Conservation (phyloP, 2,113 vertebrate species). For the Lates calcarifer region DNA sequence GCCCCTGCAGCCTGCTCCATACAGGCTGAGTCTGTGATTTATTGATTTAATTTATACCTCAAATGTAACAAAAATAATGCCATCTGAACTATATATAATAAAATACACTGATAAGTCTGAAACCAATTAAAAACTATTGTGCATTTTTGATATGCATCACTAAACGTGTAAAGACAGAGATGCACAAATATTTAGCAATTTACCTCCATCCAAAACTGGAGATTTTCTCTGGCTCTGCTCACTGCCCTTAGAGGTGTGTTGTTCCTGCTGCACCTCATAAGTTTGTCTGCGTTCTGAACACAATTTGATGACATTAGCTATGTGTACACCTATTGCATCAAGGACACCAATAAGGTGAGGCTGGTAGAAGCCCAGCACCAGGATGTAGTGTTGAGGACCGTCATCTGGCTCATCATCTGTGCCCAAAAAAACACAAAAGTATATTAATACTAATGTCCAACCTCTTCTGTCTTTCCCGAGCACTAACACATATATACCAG, state of each 20-base stretch:
- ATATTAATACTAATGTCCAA: background rate
- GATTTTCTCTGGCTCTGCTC: conserved; percentile 4
- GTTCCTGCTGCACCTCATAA: background rate
- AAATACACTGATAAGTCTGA: background rate
- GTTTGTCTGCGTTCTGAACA: conserved; percentile 79
- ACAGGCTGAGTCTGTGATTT: background rate
- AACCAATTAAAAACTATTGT: background rate
- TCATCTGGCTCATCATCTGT: conserved; percentile 95
- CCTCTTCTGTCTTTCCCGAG: conserved; percentile 69
- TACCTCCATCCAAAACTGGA: conserved; percentile 43
- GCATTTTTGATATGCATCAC: background rate
- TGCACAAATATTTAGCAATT: background rate
- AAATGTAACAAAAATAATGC: background rate
- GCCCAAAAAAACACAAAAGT: background rate
- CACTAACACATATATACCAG: conserved; percentile 54
- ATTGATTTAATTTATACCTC: background rate
- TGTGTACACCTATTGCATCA: conserved; percentile 85
- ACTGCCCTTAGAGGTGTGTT: conserved; percentile 1
- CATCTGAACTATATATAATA: background rate
- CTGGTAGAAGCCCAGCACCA: conserved; percentile 89
- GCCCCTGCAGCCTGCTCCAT: conserved; percentile 36
- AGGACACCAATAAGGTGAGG: conserved; percentile 87
- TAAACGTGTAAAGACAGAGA: background rate
- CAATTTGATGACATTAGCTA: conserved; percentile 90
- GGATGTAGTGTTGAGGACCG: conserved; percentile 92